These are phyloP conservation scores for Dasypogon diadema DNA, from an alignment of 2,888 invertebrate genomes.

Conservation along the genomic window DNA sequence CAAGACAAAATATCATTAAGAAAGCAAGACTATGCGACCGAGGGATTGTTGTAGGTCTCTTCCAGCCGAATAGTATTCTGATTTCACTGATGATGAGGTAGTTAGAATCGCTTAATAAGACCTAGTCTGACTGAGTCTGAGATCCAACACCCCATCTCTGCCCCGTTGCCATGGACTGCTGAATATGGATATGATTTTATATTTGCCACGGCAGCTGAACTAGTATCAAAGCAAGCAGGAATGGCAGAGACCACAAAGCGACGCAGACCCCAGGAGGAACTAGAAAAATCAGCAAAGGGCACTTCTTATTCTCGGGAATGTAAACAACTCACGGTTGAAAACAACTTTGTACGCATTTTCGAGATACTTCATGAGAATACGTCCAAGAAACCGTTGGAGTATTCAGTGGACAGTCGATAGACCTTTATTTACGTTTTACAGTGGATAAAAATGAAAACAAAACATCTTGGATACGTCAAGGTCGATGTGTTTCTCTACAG, in stretches of 20 bases:
- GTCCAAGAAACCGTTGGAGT: not conserved
- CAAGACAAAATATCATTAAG: constrained; percentile 41
- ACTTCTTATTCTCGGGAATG: not conserved
- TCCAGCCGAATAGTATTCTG: too few relatives aligned
- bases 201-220: not conserved
- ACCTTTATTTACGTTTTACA: too few relatives aligned
- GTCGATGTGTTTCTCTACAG: not conserved
- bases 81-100: not conserved
- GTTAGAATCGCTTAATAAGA: not conserved
- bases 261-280: not conserved
- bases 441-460: too few relatives aligned
- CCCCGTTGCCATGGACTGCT: not conserved
- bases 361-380: not conserved
- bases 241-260: not conserved
- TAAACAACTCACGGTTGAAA: not conserved
- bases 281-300: not conserved
- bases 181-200: not conserved
- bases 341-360: not conserved
- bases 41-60: too few relatives aligned
- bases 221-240: not conserved
- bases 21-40: too few relatives aligned
- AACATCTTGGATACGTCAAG: too few relatives aligned
- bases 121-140: not conserved
- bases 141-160: not conserved
- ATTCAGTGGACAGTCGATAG: too few relatives aligned